Base-by-base conservation (phyloP, 2,797 vertebrate species). In the Oreochromis mossambicus region DNA sequence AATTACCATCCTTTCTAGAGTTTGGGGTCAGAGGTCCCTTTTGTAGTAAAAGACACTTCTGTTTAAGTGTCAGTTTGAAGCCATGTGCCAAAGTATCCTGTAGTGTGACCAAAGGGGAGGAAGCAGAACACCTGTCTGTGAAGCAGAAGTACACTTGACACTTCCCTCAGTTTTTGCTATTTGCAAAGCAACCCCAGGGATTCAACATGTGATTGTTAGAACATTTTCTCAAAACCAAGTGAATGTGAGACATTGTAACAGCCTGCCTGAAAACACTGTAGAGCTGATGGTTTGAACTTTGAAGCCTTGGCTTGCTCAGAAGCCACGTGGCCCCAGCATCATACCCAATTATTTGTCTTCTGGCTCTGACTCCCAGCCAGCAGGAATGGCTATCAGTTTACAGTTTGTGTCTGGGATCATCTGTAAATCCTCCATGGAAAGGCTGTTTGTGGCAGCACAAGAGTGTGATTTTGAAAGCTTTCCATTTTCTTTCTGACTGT, bases 91-190 rank as follows among this genome's bases (percentile, higher is more conserved):
- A 41, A 79, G 61, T 41, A 32, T 90, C 76, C 81, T 86, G 79
- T 36, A 77, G 78, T 85, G 81, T 83, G 84, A 89, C 70, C 24
- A 38, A 68, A 85, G 34, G 48, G 76, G 50, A 80, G 81, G 51
- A 38, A 75, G 58, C 29, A 48, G 81, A 83, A 86, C 92, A 94
- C 91, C 88, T 91, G 91, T 89, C 82, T 86, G 88, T 85, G 77
- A 83, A 86, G 86, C 54, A 78, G 34, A 66, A 88, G 83, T 12
- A 83, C 56, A 50, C 82, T 84, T 78, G 24, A 87, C 86, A 80
- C 81, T 80, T 87, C 75, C 36, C 68, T 86, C 11, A 8, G 75
- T 80, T 78, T 83, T 11, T 58, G 26, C 80, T 83, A 41, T 89
- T 85, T 86, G 82, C 80, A 34, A 8, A 79, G 83, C 76, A 70